These are phyloP conservation scores for Tokudaia muenninki DNA, from an alignment of 2,797 vertebrate genomes.

Conservation along the genomic window DNA sequence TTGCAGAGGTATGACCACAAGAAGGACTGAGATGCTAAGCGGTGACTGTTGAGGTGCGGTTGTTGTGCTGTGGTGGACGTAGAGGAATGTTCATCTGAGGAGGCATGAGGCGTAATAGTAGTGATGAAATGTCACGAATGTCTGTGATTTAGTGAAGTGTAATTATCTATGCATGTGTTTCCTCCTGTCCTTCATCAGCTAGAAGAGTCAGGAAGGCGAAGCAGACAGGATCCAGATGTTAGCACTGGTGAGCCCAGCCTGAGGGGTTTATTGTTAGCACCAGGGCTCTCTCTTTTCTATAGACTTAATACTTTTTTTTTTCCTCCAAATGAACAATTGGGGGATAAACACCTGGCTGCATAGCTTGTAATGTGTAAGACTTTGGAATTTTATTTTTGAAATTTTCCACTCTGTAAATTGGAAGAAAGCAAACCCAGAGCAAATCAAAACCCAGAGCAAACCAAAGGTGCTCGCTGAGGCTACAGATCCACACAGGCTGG, in stretches of 20 bases:
- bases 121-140: background rate
- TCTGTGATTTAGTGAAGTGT: background rate
- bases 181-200: background rate
- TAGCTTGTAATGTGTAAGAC: background rate
- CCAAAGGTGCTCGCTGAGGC: background rate
- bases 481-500: background rate
- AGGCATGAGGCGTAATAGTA: background rate
- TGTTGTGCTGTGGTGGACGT: background rate
- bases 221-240: background rate
- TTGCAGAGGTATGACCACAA: background rate
- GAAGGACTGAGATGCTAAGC: background rate
- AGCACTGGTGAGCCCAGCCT: background rate
- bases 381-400: conserved; percentile 50
- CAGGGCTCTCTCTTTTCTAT: conserved; percentile 21
- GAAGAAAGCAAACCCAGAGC: background rate
- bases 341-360: background rate
- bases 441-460: background rate
- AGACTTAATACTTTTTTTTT: conserved; percentile 17
- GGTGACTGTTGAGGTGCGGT: background rate
- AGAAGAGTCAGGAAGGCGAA: background rate
- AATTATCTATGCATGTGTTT: background rate
- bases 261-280: background rate
- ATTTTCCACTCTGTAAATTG: conserved; percentile 24
- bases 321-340: background rate
- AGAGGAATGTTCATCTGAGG: background rate